A percentile compares a stretch with the other conserved stretches of the same genome.
These are phyloP conservation scores for Drosophila baimaii DNA, from an alignment of 1,140 invertebrate genomes.

Conservation along the genomic window DNA sequence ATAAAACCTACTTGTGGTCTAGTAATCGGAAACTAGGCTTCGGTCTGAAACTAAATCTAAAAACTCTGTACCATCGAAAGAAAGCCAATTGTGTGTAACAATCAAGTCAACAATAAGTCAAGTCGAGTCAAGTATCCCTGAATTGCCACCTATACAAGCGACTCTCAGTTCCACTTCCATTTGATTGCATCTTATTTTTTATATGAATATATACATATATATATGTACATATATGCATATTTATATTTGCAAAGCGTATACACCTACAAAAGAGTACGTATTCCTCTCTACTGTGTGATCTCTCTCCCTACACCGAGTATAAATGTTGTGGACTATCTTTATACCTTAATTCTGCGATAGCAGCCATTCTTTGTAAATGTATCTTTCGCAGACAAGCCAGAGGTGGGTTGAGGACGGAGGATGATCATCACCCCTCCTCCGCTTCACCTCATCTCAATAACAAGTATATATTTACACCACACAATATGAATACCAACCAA, in stretches of 20 bases:
- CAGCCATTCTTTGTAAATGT: constrained; percentile 61
- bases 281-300: constrained; percentile 45
- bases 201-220: constrained; percentile 21
- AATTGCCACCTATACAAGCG: constrained; percentile 8
- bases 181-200: constrained; percentile 47
- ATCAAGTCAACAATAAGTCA: constrained; percentile 53
- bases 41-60: constrained; percentile 7
- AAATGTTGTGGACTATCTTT: constrained; percentile 60
- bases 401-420: constrained; percentile 1
- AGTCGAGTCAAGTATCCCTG: constrained; percentile 35
- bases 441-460: constrained; percentile 35
- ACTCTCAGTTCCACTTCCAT: constrained; percentile 11
- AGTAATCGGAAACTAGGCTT: neutral
- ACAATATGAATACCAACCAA: constrained; percentile 21
- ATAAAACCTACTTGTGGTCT: constrained; percentile 9
- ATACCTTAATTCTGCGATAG: too few species aligned
- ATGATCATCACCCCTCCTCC: constrained; percentile 1
- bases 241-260: constrained; percentile 19
- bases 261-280: constrained; percentile 22
- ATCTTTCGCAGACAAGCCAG: constrained; percentile 28
- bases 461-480: constrained; percentile 13
- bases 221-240: neutral
- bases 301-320: constrained; percentile 60
- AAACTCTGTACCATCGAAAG: constrained; percentile 41
- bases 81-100: constrained; percentile 40